Conservation (phyloP, 1,140 invertebrate genomes). For the Caenorhabditis inopinata region DNA sequence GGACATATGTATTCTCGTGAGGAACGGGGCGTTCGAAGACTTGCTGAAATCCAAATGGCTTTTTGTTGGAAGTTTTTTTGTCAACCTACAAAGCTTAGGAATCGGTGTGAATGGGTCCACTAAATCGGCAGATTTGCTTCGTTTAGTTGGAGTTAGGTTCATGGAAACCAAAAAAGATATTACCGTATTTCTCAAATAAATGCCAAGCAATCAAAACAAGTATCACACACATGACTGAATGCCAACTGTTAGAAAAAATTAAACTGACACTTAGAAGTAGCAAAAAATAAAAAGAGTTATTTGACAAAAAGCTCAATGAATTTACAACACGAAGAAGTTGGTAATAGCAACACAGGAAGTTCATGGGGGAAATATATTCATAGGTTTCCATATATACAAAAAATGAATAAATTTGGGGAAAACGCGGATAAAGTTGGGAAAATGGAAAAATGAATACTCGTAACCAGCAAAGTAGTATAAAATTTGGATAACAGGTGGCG, state of each 20-base stretch:
- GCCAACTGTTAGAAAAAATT: background rate
- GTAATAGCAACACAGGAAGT: background rate
- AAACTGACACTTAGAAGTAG: too few relatives aligned
- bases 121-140: conserved; percentile 2
- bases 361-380: background rate
- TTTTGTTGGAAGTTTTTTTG: background rate
- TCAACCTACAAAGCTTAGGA: background rate
- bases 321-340: background rate
- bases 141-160: background rate
- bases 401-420: background rate
- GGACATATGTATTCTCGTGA: background rate
- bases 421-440: background rate
- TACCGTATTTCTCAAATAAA: background rate
- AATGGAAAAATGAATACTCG: background rate
- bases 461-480: conserved; percentile 1
- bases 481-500: too few relatives aligned
- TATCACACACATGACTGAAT: background rate
- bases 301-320: background rate
- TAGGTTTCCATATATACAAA: too few relatives aligned
- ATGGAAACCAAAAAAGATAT: background rate
- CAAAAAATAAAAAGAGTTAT: too few relatives aligned
- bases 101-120: background rate
- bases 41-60: background rate
- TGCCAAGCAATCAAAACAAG: background rate
- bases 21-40: background rate